Conservation (phyloP, 2,113 vertebrate species). For the Corapipo altera region DNA sequence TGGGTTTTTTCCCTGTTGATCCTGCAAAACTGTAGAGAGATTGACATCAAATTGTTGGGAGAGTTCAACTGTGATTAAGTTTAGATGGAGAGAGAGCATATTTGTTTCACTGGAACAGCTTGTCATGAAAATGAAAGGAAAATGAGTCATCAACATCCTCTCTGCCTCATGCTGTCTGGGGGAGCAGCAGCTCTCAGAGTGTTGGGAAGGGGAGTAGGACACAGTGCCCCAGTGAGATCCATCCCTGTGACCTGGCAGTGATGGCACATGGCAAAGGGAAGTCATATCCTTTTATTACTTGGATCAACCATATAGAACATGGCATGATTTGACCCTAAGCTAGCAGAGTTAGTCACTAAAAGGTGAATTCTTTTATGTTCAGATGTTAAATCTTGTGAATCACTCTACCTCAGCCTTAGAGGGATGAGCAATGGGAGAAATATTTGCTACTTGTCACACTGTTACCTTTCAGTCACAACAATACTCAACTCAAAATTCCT, state of each 20-base stretch:
- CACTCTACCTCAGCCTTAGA: not conserved
- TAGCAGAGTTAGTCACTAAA: not conserved
- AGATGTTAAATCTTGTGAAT: not conserved
- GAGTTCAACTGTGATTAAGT: not conserved
- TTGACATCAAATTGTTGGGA: not conserved
- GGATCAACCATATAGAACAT: not conserved
- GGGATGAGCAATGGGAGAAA: not conserved
- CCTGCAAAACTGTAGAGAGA: not conserved
- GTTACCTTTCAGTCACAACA: not conserved
- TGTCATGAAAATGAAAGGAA: conserved; percentile 32
- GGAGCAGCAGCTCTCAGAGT: not conserved
- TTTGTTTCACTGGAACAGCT: conserved; percentile 15
- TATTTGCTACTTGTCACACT: not conserved
- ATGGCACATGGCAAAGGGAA: not conserved
- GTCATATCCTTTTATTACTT: not conserved
- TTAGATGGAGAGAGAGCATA: not conserved
- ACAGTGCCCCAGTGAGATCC: not conserved
- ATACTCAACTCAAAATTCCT: not conserved
- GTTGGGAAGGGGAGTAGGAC: not conserved
- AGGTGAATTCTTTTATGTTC: not conserved
- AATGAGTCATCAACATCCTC: conserved; percentile 36
- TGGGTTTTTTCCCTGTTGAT: conserved; percentile 1
- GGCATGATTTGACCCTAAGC: not conserved
- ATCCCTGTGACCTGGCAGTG: not conserved
- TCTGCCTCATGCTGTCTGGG: not conserved